phyloP scores from a whole-genome alignment of 2,113 vertebrate species.

The Clupea harengus region DNA sequence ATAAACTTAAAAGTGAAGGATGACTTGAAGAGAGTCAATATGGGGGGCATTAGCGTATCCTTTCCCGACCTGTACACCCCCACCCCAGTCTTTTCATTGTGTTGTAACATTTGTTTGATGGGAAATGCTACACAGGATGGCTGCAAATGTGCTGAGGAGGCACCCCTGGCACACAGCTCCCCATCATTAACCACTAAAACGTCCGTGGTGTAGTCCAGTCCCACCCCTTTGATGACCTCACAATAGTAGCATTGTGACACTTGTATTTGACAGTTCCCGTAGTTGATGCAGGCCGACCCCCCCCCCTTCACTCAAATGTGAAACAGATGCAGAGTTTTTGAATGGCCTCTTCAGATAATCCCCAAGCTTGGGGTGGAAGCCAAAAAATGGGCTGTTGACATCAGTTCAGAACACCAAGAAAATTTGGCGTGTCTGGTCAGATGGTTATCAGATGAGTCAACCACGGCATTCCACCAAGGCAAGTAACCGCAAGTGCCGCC shows the following conservation, averaged over 20 bases:
- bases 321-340: not conserved
- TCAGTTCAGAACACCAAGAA: not conserved
- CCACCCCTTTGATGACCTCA: not conserved
- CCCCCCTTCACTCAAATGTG: not conserved
- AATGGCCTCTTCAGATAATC: not conserved
- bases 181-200: not conserved
- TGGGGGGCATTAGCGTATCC: not conserved
- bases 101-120: not conserved
- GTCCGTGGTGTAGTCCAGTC: not conserved
- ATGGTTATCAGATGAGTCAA: not conserved
- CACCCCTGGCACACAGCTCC: not conserved
- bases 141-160: not conserved
- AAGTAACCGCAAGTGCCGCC: not conserved
- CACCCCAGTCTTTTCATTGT: not conserved
- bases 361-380: not conserved
- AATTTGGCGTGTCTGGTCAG: slow-evolving; percentile 1
- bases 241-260: not conserved
- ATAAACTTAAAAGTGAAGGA: not conserved
- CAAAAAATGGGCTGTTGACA: not conserved
- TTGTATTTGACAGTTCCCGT: too few species aligned
- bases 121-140: not conserved
- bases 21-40: not conserved
- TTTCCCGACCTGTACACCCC: not conserved
- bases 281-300: not conserved
- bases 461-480: not conserved